Conservation (phyloP, 35 echinoderm and acorn worm genomes). For the Holothuria glaberrima region DNA sequence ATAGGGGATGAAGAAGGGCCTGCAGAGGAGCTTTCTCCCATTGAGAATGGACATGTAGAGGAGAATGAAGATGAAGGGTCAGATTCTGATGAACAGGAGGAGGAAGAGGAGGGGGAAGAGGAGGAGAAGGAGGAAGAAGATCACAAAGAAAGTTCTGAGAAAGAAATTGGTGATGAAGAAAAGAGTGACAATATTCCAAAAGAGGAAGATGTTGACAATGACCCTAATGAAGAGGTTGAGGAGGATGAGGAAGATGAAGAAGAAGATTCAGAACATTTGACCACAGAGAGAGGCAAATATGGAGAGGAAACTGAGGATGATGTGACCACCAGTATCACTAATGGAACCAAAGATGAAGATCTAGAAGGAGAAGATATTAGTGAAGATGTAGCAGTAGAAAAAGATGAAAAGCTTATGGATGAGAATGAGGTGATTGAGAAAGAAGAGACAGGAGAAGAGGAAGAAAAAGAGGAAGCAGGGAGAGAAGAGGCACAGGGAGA, state of each 20-base stretch:
- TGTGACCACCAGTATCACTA: conserved; percentile 31
- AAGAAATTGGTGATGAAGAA: not conserved
- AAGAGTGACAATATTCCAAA: not conserved
- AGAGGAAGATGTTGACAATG: not conserved
- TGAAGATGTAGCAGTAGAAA: not conserved
- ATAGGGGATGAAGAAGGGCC: not conserved
- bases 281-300: not conserved
- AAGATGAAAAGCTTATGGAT: not conserved
- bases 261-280: not conserved
- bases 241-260: not conserved
- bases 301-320: conserved; percentile 26
- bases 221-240: not conserved
- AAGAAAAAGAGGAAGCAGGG: not conserved
- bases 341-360: conserved; percentile 23
- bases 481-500: not conserved
- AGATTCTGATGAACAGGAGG: not conserved
- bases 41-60: conserved; percentile 14
- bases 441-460: not conserved
- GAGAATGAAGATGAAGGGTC: not conserved
- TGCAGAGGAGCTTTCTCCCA: not conserved
- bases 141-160: not conserved
- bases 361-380: conserved; percentile 5
- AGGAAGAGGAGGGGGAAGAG: not conserved
- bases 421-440: conserved; percentile 1
- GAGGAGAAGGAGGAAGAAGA: not conserved